A percentile compares a stretch with the other conserved stretches of the same genome.
phyloP scores from a whole-genome alignment of 2,797 vertebrate species.

The Cyprinella venusta region DNA sequence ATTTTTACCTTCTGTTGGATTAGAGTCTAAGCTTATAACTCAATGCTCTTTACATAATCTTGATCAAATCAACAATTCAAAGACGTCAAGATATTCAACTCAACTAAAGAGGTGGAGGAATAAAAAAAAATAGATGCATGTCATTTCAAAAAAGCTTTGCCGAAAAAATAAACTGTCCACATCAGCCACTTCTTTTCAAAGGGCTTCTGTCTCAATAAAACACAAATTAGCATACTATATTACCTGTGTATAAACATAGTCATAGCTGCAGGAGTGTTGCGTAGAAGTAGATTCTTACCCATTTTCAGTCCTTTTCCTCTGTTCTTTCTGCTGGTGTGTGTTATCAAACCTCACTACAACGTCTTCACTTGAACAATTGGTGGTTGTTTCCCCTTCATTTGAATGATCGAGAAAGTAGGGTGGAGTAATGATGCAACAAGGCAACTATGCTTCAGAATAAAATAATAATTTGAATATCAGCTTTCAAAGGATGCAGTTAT shows the following conservation, averaged over 20 bases:
- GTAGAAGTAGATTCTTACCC: slow-evolving; percentile 15
- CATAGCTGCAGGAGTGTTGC: not conserved
- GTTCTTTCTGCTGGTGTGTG: not conserved
- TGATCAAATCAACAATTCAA: not conserved
- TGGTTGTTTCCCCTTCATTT: not conserved
- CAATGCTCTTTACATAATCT: not conserved
- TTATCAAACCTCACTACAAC: not conserved
- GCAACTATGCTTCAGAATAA: not conserved
- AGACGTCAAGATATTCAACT: not conserved
- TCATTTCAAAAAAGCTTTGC: not conserved
- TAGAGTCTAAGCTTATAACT: not conserved
- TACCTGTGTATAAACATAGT: not conserved
- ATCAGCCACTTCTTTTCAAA: not conserved
- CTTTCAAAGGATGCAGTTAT: not conserved
- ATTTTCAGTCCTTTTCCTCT: slow-evolving; percentile 3
- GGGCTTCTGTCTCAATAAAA: not conserved
- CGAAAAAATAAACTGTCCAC: not conserved
- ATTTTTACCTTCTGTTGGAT: not conserved
- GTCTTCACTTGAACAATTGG: not conserved
- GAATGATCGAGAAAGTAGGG: not conserved
- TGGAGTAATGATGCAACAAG: slow-evolving; percentile 8
- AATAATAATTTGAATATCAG: not conserved
- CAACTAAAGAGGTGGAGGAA: not conserved
- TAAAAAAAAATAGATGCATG: not conserved
- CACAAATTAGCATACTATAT: not conserved